Base-by-base conservation (phyloP, 2,888 invertebrate genomes). In the Slavum lentiscoides region DNA sequence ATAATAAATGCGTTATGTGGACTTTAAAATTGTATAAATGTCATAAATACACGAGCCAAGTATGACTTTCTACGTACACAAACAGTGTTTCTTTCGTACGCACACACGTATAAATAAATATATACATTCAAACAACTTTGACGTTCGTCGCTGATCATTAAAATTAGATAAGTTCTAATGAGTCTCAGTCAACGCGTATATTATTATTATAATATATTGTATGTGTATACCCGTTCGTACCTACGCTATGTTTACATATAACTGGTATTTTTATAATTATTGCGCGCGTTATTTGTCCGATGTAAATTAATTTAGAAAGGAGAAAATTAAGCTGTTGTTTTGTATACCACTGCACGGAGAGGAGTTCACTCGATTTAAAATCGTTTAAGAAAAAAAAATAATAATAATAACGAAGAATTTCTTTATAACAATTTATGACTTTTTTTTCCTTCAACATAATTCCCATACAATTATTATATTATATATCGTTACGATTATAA, bases 241-340 rank as follows among this genome's bases (percentile, higher is more conserved):
- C 49, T 49, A 49, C 49, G 49, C 13, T 9, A 49, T 49, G 49
- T 75, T 67, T 75, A 66, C 66, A 67, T 58, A 58, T 21, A 66
- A 75, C 74, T 39, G 55, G 74, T 75, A 75, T 58, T 66, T 75
- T 66, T 15, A 39, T 67, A 19, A 75, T 67, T 75, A 74, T 49
- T 19, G 55, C 17, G 23, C 30, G 39, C 23, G 64, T 66, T 66
- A 43, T 73, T 62, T 61, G 61, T 23, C 19, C 19, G 23, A 39
- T 75, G 66, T 58, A 75, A 75, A 75, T 75, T 75, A 58, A 75
- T 66, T 58, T 75, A 75, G 74, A 75, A 75, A 75, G 58, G 74
- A 75, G 66, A 66, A 58, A 75, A 75, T 43, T 55, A 66, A 17
- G 19, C 49, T 30, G 39, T 67, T 49, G n/a, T 62, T 23, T 23